phyloP scores from a whole-genome alignment of 2,113 vertebrate genomes.

The Neotragus pygmaeus region DNA sequence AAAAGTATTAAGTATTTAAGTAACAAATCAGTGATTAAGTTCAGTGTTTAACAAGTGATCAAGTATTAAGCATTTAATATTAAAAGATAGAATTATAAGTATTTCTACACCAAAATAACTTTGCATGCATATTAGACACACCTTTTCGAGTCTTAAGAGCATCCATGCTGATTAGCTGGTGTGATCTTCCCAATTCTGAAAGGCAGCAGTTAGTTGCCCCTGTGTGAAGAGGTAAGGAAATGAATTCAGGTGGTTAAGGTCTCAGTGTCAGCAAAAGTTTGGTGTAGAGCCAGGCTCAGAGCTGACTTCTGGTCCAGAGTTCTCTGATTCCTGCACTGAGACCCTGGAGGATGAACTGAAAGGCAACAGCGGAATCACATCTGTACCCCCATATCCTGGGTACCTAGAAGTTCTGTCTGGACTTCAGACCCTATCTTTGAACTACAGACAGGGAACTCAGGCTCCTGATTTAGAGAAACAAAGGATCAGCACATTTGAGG shows the following conservation, averaged over 20 bases:
- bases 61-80: neutral
- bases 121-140: too few species aligned
- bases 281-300: neutral
- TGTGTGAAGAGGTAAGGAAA: neutral
- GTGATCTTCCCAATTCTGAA: neutral
- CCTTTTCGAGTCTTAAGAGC: neutral
- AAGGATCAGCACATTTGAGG: neutral
- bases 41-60: neutral
- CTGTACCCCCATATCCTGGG: neutral
- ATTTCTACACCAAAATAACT: neutral
- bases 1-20: neutral
- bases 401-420: neutral
- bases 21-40: neutral
- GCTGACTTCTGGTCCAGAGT: neutral
- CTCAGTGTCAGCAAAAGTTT: neutral
- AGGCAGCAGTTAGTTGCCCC: too few species aligned
- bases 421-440: neutral
- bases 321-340: neutral
- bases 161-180: neutral
- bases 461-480: neutral
- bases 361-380: neutral
- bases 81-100: neutral
- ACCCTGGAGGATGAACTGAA: neutral
- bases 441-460: neutral
- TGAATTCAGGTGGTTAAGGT: neutral